Base-by-base conservation (phyloP, 2,113 vertebrate species). In the Rattus rattus region DNA sequence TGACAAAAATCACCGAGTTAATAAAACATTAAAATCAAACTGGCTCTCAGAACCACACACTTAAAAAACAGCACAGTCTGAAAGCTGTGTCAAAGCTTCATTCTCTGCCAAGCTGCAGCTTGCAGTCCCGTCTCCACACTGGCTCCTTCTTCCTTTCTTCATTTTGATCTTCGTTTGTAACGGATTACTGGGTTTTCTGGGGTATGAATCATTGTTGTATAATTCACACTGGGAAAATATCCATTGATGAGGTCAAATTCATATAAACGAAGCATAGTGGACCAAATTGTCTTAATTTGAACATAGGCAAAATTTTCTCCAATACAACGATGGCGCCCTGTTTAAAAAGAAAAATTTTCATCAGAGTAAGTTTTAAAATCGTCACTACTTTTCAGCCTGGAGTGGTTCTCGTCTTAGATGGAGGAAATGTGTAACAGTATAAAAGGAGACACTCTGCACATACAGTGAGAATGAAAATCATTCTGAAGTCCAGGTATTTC, bases 211-310 rank as follows among this genome's bases (percentile, higher is more conserved):
- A 99, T 99, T 0, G 99, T 99, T 63, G 99, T 99, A 59, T 99
- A 99, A 98, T 99, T 99, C 97, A 99, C 98, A 24, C 98, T 98
- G 13, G 99, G 99, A 97, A 99, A 99, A 97, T 99, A 99, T 92
- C 98, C 99, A 75, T 99, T 98, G 72, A 99, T 98, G 70, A 99
- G 99, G 86, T 99, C 99, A 96, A 99, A 99, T 93, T 99, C 98
- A 63, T 98, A 99, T 96, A 99, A 95, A 76, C 99, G 99, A 96
- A 99, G 98, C 98, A 99, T 95, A 69, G 99, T 99, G 63, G 99
- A 99, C 99, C 99, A 99, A 98, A 99, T 99, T 39, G 99, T 99
- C 98, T 99, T 99, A 96, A 99, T 99, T 97, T 99, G 99, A 96
- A 99, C 99, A 12, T 99, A 99, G 30, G 99, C 99, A 14, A 99